Evolutionary conservation across 2,888 invertebrate species (phyloP).

Genomic region (Brachypalpus laphriformis): DNA sequence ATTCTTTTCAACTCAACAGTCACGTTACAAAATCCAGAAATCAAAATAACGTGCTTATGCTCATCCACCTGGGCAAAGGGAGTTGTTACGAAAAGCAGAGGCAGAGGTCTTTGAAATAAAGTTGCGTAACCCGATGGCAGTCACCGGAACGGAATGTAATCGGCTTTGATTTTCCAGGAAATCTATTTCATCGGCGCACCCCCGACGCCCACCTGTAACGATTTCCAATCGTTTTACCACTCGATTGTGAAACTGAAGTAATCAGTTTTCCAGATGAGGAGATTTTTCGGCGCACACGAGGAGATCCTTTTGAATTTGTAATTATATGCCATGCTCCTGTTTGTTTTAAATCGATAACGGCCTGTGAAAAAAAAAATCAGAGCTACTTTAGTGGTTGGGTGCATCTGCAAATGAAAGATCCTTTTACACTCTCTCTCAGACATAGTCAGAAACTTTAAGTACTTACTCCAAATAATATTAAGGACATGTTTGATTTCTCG

Average conservation of each 20-base stretch:
- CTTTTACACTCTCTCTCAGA: neutral
- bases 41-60: conserved; percentile 10
- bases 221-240: conserved; percentile 39
- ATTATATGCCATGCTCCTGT: conserved; percentile 43
- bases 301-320: conserved; percentile 23
- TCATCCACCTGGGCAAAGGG: neutral
- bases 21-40: conserved; percentile 23
- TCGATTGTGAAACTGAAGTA: conserved; percentile 27
- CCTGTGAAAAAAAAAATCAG: neutral
- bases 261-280: conserved; percentile 60
- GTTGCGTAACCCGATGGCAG: conserved; percentile 31
- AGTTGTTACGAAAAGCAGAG: neutral
- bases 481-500: conserved; percentile 72
- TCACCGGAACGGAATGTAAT: conserved; percentile 52
- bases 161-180: conserved; percentile 57
- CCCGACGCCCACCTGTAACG: neutral
- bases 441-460: neutral
- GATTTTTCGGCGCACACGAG: conserved; percentile 24
- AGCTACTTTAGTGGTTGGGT: conserved; percentile 47
- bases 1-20: conserved; percentile 6
- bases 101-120: neutral
- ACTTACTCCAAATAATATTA: conserved; percentile 55
- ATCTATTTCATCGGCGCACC: neutral
- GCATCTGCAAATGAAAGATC: conserved; percentile 51
- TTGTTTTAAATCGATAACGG: conserved; percentile 46